A percentile compares a stretch with the other conserved stretches of the same genome.
These are phyloP conservation scores for Campoletis raptor DNA, from an alignment of 2,888 invertebrate species.

Conservation along the genomic window DNA sequence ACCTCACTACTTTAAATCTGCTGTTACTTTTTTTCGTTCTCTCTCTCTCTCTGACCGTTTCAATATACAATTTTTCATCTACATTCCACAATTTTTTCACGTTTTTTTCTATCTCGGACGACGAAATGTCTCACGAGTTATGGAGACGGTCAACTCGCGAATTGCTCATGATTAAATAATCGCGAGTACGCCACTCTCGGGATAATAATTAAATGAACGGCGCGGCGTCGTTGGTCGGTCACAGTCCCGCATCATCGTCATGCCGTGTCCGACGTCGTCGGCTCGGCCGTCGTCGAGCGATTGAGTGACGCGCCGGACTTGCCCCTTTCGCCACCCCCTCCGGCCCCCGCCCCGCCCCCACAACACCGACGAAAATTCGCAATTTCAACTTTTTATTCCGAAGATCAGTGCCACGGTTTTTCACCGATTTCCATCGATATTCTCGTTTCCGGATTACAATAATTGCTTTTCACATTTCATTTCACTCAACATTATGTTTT, in stretches of 20 bases:
- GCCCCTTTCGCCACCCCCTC: neutral
- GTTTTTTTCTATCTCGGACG: conserved; percentile 49
- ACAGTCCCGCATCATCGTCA: conserved; percentile 51
- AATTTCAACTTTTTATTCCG: conserved; percentile 27
- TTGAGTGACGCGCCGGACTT: conserved; percentile 43
- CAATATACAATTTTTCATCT: neutral
- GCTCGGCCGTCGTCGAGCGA: conserved; percentile 40
- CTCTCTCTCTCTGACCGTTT: conserved; percentile 10
- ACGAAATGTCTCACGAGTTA: conserved; percentile 70
- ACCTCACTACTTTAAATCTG: conserved; percentile 2
- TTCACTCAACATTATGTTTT: neutral
- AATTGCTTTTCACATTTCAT: neutral
- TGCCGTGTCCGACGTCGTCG: conserved; percentile 51
- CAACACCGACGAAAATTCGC: conserved; percentile 21
- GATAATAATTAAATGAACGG: conserved; percentile 71
- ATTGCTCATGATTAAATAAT: conserved; percentile 80
- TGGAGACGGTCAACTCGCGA: conserved; percentile 67
- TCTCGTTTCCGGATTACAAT: neutral
- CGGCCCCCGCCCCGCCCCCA: neutral
- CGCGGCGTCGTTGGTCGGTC: conserved; percentile 44
- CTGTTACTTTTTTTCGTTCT: neutral
- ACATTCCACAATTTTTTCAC: conserved; percentile 25
- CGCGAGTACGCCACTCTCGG: conserved; percentile 62
- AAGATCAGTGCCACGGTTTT: neutral
- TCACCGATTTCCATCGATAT: neutral